Evolutionary conservation across 2,113 vertebrate genomes (phyloP), one percentile per base, ranked within the genome.

Genomic region (Cichladusa arquata): DNA sequence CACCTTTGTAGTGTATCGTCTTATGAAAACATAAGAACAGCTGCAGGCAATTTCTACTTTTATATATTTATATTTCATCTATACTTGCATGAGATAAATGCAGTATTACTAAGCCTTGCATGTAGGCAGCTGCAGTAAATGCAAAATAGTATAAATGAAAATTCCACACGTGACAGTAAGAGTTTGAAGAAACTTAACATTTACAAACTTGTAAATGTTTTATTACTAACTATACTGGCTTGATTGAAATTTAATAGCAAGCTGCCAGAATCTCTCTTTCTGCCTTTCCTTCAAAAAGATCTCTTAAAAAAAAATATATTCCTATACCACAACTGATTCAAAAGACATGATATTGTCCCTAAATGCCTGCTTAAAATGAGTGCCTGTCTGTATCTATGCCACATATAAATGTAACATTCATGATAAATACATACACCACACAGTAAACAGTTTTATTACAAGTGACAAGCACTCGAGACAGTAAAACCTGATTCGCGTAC

Each of bases 161-260:
- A 77, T 81, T 86, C 80, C 73, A 92, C 70, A 86, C 3, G 9
- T 90, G 93, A 96, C 93, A 96, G 56, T 81, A 81, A 62, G 85
- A 94, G 86, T 84, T 90, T 77, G 82, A 90, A 96, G 86, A 95
- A 95, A 96, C 44, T 78, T 83, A 94, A 83, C 76, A 77, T 94
- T 95, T 93, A 91, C 93, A 95, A 95, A 93, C 81, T 94, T 95
- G 90, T 92, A 96, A 95, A 96, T 78, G 38, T 96, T 97, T 97
- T 96, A 96, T 94, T 96, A 92, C 67, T 81, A 96, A 93, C 87
- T 94, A 92, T 60, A 94, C 69, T 88, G 82, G 56, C 64, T 96
- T 92, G 94, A 97, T 71, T 96, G 88, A 96, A 95, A 95, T 92
- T 94, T 96, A 95, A 88, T 60, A 95, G 76, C 56, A 73, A 94